Base-by-base conservation (phyloP, 1,140 invertebrate genomes). In the Ceratoteleas bidentatus region DNA sequence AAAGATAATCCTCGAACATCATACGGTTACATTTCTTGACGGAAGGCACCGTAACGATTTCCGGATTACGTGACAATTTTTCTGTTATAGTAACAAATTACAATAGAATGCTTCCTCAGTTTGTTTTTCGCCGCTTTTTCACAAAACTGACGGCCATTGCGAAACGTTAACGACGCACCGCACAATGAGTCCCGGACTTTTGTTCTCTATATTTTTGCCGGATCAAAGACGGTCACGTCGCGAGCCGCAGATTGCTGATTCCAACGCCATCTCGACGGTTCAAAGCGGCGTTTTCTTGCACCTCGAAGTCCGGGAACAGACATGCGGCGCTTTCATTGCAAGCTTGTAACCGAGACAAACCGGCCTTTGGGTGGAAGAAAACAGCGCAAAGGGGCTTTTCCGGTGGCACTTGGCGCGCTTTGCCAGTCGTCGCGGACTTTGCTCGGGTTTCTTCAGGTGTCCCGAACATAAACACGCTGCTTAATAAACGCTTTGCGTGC, bases 141-240 rank as follows among this genome's bases (percentile, higher is more conserved):
- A 24, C 24, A 24, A 24, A 24, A 24, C 24, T 24, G 24, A 24
- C 24, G 4, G 4, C 1, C 4, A 24, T 73, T 47, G 58, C 50
- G 34, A 65, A 70, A 69, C 70, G 64, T 64, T 81, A 81, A 74
- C 62, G 69, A 81, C 40, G 70, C 62, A 53, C 16, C 45, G 6
- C 45, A 58, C 61, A 74, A 75, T 75, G 53, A 81, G 64, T 45
- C 36, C 58, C 15, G 6, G 70, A 81, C 60, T 70, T 81, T 81
- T 75, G 65, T 81, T 69, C 65, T 60, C 24, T 74, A 56, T 33
- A 66, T 52, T 81, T 74, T 81, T 69, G 49, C 36, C 57, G 69
- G 70, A 81, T 81, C 77, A 80, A 80, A 80, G 77, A 74, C 77
- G 34, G 58, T 80, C 69, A 80, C 77, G 64, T 73, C 54, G 77